These are phyloP conservation scores for Atta texana DNA, from an alignment of 1,140 invertebrate species.

Conservation along the genomic window DNA sequence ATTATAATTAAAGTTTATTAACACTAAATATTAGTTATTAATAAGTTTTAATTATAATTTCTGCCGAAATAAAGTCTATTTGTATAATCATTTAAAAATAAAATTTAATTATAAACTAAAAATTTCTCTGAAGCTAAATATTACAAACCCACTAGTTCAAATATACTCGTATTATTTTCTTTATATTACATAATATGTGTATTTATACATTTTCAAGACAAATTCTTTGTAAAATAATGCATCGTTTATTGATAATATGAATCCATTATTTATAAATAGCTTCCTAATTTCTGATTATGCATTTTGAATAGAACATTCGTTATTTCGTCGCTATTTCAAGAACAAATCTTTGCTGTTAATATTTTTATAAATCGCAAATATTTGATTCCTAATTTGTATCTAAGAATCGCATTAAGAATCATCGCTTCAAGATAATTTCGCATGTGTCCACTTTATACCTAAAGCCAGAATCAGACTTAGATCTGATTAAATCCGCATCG, in stretches of 20 bases:
- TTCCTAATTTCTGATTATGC: neutral
- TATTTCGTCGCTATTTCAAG: neutral
- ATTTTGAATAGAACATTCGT: neutral
- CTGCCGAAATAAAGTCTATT: neutral
- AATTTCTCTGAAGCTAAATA: neutral
- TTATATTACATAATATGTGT: neutral
- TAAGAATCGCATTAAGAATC: neutral
- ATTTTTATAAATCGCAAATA: neutral
- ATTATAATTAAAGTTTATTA: neutral
- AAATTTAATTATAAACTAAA: neutral
- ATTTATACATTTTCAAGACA: slow-evolving; percentile 7
- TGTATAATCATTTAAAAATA: neutral
- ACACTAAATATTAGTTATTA: neutral
- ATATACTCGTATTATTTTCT: neutral
- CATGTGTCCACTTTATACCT: neutral
- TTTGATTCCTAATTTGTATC: slow-evolving; percentile 20
- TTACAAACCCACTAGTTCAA: neutral
- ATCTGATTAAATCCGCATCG: too few relatives aligned
- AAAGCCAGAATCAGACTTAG: neutral
- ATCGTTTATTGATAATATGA: neutral
- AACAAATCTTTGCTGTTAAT: neutral
- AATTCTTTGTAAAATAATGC: neutral
- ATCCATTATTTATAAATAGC: neutral
- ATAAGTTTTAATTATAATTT: neutral
- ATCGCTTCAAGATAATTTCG: slow-evolving; percentile 10